phyloP scores from a whole-genome alignment of 2,797 vertebrate species.

The Pipistrellus kuhlii region DNA sequence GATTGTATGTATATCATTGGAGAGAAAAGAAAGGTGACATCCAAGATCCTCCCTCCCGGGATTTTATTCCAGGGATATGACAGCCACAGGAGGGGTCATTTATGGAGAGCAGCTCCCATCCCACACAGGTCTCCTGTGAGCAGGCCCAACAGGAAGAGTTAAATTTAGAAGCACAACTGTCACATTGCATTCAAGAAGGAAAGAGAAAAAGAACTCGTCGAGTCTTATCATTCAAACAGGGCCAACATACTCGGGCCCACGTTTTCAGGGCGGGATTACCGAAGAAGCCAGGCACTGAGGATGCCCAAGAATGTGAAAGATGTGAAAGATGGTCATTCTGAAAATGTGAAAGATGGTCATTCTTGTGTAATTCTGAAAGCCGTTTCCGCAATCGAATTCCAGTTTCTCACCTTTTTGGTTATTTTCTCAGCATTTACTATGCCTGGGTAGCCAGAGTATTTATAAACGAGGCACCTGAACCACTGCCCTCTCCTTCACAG shows the following conservation, averaged over 20 bases:
- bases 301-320: neutral
- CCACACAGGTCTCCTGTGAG: neutral
- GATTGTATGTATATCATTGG: neutral
- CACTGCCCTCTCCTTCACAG: neutral
- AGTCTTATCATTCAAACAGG: neutral
- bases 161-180: conserved; percentile 72
- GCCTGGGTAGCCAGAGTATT: no score
- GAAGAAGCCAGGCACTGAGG: neutral
- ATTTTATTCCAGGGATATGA: neutral
- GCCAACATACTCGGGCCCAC: neutral
- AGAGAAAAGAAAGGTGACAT: neutral
- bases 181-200: conserved; percentile 39
- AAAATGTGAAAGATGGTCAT: no score
- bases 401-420: no score
- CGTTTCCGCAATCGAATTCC: no score
- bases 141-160: conserved; percentile 63
- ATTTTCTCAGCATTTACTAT: no score
- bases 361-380: no score
- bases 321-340: no score
- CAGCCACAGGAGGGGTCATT: neutral
- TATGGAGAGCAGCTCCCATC: neutral
- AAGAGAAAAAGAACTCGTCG: conserved; percentile 50
- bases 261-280: neutral
- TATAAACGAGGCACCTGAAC: no score
- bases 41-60: neutral